Conservation (phyloP, 2,797 vertebrate species). For the Apogon talboti region DNA sequence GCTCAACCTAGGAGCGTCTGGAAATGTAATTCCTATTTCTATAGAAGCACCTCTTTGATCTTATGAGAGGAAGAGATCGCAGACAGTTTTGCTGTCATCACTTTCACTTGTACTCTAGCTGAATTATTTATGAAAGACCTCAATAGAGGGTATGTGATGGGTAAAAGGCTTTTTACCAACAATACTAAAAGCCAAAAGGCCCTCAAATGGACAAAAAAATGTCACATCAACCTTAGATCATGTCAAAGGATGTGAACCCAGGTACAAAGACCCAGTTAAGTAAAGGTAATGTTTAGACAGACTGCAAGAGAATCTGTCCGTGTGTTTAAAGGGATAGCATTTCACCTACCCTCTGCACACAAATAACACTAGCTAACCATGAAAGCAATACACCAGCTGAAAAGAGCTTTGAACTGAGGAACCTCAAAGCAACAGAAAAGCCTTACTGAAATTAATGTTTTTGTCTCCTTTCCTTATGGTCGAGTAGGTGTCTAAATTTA, state of each 20-base stretch:
- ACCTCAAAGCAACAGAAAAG: conserved; percentile 66
- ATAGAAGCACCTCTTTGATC: conserved; percentile 87
- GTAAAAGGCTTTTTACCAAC: conserved; percentile 83
- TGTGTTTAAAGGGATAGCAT: conserved; percentile 68
- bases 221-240: conserved; percentile 81
- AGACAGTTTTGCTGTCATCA: conserved; percentile 88
- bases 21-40: conserved; percentile 86
- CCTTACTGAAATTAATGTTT: conserved; percentile 58
- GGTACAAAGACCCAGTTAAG: conserved; percentile 76
- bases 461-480: conserved; percentile 41
- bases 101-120: conserved; percentile 85
- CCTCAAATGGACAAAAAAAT: conserved; percentile 76
- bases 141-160: conserved; percentile 83
- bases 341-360: conserved; percentile 68
- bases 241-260: conserved; percentile 74
- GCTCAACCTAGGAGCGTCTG: conserved; percentile 75
- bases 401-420: conserved; percentile 71
- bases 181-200: conserved; percentile 81
- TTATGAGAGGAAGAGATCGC: conserved; percentile 83
- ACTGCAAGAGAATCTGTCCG: conserved; percentile 59
- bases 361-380: conserved; percentile 64
- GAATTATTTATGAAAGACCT: conserved; percentile 90
- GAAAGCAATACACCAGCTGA: conserved; percentile 64
- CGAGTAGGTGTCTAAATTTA: conserved; percentile 31
- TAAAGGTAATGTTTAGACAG: conserved; percentile 73